Evolutionary conservation across 2,113 vertebrate genomes (phyloP), one percentile per base, ranked within the genome.

Genomic region (Takifugu bimaculatus): DNA sequence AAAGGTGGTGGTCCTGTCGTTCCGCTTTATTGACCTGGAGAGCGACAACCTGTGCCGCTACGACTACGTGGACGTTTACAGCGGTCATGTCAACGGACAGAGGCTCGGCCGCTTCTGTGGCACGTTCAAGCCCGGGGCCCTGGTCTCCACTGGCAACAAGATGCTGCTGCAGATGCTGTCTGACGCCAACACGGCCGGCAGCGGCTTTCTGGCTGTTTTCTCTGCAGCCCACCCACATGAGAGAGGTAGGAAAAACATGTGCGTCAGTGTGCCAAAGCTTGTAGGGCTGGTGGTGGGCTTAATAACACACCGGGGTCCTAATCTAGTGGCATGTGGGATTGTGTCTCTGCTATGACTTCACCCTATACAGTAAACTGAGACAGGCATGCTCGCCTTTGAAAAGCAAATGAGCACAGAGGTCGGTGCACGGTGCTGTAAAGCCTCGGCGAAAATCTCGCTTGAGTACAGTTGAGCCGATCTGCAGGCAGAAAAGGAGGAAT

Each of bases 141-240:
- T 99, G 1, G 93, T 98, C 35, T 94, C 97, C 84, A 93, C 87
- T 2, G 86, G 91, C 84, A 98, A 98, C 88, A 98, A 95, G 88
- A 98, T 99, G 96, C 78, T 95, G 80, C 87, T 99, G 60, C 95
- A 98, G 85, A 98, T 99, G 96, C 87, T 97, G 60, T 97, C 97
- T 0, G 97, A 99, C 26, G 96, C 95, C 70, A 98, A 98, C 71
- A 98, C 96, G 0, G 97, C 96, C 28, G 97, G 97, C 48, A 98
- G 92, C 55, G 97, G 97, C 57, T 99, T 99, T 83, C 90, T 98
- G 76, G 93, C 95, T 0, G 94, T 91, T 79, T 99, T 93, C 88
- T 94, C 94, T 48, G 94, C 95, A 20, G 93, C 93, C 42, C 91
- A 94, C 67, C 93, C 95, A 12, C 91, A 98, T 0, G 92, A 97